Evolutionary conservation across 2,113 vertebrate genomes (phyloP).

Genomic region (Eubucco bourcierii): DNA sequence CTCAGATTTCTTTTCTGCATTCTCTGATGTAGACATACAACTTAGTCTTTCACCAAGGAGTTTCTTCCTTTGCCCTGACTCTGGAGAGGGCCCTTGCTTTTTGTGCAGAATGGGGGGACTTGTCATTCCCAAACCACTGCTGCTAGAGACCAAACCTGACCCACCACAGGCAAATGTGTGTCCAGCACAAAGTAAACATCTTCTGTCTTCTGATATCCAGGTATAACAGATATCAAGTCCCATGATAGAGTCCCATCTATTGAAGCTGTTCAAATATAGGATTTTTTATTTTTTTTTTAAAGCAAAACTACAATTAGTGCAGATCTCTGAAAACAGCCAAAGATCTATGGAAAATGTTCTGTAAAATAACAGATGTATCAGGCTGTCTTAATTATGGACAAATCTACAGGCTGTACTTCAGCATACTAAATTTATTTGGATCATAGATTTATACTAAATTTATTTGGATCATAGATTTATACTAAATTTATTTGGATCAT

Average conservation of each 20-base stretch:
- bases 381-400: background rate
- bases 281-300: background rate
- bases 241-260: no score
- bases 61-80: background rate
- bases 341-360: background rate
- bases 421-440: background rate
- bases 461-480: background rate
- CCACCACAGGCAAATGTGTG: background rate
- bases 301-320: background rate
- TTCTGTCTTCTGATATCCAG: background rate
- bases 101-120: background rate
- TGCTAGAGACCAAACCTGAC: background rate
- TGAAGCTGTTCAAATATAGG: background rate
- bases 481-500: background rate
- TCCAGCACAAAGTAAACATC: background rate
- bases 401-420: background rate
- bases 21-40: background rate
- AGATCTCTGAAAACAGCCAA: background rate
- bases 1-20: background rate
- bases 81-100: background rate
- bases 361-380: background rate
- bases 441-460: background rate
- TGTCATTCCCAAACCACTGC: accelerated
- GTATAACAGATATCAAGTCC: background rate
- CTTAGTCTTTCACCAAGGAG: background rate